Conservation (phyloP, 2,113 vertebrate genomes). For the Mugil cephalus region DNA sequence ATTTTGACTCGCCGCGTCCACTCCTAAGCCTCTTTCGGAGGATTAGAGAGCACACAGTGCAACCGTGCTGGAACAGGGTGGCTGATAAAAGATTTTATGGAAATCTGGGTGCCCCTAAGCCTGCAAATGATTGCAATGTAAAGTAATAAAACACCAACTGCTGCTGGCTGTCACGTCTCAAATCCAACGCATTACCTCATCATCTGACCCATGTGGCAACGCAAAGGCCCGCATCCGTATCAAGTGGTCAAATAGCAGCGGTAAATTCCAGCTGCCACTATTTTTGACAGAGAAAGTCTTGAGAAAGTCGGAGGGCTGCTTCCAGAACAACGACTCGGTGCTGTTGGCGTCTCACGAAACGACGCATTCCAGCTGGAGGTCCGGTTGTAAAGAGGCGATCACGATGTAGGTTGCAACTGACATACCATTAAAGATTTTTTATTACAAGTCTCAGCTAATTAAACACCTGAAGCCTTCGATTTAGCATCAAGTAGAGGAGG, state of each 20-base stretch:
- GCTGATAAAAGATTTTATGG: slow-evolving; percentile 58
- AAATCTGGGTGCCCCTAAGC: slow-evolving; percentile 33
- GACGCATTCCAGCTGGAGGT: not conserved
- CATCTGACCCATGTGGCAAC: slow-evolving; percentile 20
- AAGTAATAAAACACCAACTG: slow-evolving; percentile 39
- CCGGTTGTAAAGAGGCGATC: not conserved
- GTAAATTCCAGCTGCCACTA: slow-evolving; percentile 18
- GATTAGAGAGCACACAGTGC: slow-evolving; percentile 22
- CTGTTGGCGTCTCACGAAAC: slow-evolving; percentile 35
- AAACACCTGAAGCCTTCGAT: not conserved
- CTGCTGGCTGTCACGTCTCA: slow-evolving; percentile 26
- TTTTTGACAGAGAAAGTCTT: not conserved
- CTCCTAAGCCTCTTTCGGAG: slow-evolving; percentile 18
- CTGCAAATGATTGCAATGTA: slow-evolving; percentile 27
- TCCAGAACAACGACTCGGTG: not conserved
- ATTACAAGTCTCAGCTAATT: not conserved
- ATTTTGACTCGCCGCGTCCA: slow-evolving; percentile 19
- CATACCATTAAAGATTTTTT: not conserved
- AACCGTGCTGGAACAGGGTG: not conserved
- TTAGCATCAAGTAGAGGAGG: not conserved
- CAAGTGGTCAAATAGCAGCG: slow-evolving; percentile 14
- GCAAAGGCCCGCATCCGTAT: slow-evolving; percentile 12
- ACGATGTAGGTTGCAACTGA: not conserved
- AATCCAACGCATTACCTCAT: slow-evolving; percentile 47
- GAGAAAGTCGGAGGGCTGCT: not conserved